Evolutionary conservation across 2,888 invertebrate genomes (phyloP), one percentile per base, ranked within the genome.

Genomic region (Silvanus unidentatus): DNA sequence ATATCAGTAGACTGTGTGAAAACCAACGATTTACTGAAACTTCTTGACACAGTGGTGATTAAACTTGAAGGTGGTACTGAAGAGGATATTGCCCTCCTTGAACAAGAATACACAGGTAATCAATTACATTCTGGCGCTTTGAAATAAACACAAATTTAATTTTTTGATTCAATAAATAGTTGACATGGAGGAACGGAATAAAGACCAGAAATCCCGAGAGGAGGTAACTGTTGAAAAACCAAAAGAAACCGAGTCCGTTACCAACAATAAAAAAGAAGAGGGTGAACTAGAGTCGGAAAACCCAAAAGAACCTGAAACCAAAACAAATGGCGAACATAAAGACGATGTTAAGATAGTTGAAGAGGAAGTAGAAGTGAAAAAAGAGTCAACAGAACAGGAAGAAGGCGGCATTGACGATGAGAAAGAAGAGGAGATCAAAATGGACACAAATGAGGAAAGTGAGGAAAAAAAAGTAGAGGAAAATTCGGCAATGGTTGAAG

Each of bases 41-140:
- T 99, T 8, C 78, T 99, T 46, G 99, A 99, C 70, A 90, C 96
- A 43, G 96, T 94, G 34, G 98, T 99, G 4, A 94, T 99, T 50
- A 90, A 93, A 69, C 75, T 99, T 35, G 98, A 99, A 73, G 98
- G 96, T 13, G 92, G 91, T 1, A 84, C 83, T 0, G 90, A 91
- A 37, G 88, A 89, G 60, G 97, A 97, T 72, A 73, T 96, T 12
- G 86, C 86, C 57, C 78, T 86, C 16, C 75, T 97, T n/a, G 92
- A 95, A 59, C 79, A 84, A 58, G 81, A 82, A 58, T 70, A 70
- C 54, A 53, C 75, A 72, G 51, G 72, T 70, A 32, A 5, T 22
- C 56, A 48, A 42, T n/a, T n/a, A n/a, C n/a, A n/a, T n/a, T n/a
- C n/a, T n/a, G n/a, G 16, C 28, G n/a, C 32, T 13, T 12, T 1